Conservation (phyloP, 2,888 invertebrate species). For the Panzeria rudis region DNA sequence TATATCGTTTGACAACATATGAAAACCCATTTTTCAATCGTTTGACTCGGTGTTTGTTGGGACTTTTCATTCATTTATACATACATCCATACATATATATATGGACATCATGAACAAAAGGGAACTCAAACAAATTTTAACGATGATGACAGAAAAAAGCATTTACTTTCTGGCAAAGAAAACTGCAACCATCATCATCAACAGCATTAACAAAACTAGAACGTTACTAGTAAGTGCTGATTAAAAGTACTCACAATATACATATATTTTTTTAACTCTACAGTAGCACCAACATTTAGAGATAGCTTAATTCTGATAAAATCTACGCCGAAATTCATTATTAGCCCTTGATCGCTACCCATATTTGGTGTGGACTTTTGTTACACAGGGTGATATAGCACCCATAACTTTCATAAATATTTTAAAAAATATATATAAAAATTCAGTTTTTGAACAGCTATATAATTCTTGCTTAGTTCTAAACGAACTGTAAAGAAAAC, state of each 20-base stretch:
- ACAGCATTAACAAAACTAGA: conserved; percentile 40
- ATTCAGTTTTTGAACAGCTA: too few species aligned
- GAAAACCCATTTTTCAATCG: neutral
- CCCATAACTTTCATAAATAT: too few species aligned
- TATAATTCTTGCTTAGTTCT: too few species aligned
- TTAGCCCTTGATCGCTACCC: too few species aligned
- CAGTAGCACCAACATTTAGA: neutral
- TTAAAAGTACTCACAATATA: neutral
- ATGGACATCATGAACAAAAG: conserved; percentile 13
- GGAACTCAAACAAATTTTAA: conserved; percentile 48
- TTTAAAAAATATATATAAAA: too few species aligned
- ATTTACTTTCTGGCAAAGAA: conserved; percentile 53
- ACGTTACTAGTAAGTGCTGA: conserved; percentile 33
- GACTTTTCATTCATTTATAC: too few species aligned
- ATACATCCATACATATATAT: neutral
- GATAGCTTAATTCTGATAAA: neutral
- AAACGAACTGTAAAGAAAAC: too few species aligned
- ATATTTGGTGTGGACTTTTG: too few species aligned
- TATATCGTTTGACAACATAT: too few species aligned
- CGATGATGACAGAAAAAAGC: conserved; percentile 48
- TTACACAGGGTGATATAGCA: too few species aligned
- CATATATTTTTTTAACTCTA: neutral
- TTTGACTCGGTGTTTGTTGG: neutral
- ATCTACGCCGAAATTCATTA: neutral
- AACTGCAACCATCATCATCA: conserved; percentile 42